Percentiles rank a stretch among this genome's conserved stretches.
These are phyloP conservation scores for Tragopan temminckii DNA, from an alignment of 2,797 vertebrate genomes.

Conservation along the genomic window DNA sequence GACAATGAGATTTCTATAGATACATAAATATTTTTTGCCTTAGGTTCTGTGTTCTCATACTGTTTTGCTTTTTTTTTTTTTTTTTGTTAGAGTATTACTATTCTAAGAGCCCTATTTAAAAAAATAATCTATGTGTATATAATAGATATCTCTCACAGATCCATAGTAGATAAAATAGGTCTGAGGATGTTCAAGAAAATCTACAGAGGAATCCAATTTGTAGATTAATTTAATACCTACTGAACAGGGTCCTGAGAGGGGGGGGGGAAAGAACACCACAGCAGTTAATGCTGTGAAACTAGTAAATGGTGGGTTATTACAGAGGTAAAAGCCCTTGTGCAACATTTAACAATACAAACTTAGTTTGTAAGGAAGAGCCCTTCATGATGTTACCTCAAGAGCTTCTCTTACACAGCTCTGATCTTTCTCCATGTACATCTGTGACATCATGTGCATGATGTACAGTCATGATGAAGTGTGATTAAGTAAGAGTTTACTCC, in stretches of 20 bases:
- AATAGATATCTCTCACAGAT: background rate
- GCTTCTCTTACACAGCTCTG: fast-evolving
- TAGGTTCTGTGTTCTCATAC: background rate
- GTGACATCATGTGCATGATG: background rate
- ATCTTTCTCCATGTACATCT: background rate
- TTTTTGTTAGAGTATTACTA: background rate
- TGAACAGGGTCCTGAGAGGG: too few relatives aligned
- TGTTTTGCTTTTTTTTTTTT: fast-evolving
- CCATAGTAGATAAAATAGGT: background rate
- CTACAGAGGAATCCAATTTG: background rate
- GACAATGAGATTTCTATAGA: background rate
- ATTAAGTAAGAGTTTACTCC: background rate
- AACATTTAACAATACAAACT: background rate
- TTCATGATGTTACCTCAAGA: background rate
- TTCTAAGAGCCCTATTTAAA: background rate
- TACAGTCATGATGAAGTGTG: background rate
- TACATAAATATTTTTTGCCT: background rate
- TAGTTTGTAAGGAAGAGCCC: background rate
- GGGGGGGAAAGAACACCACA: fast-evolving
- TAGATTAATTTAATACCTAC: background rate
- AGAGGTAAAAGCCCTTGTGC: fast-evolving
- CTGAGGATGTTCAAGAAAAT: background rate
- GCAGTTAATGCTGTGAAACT: background rate
- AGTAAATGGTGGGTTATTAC: background rate
- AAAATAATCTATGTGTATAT: too few relatives aligned